Evolutionary conservation across 2,113 vertebrate species (phyloP).

Genomic region (Crotalus tigris): DNA sequence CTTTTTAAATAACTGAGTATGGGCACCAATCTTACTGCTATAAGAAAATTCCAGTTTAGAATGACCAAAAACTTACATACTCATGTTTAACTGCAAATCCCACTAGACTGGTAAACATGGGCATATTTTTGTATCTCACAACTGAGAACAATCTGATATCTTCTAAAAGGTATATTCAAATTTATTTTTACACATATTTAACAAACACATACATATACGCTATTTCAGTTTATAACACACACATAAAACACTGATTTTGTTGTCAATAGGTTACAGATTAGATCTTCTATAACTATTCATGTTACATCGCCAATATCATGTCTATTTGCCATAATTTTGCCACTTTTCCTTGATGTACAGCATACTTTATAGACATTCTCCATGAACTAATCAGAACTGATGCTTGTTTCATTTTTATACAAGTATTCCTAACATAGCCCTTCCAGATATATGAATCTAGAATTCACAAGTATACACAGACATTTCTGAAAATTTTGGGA

Average conservation of each 20-base stretch:
- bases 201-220: not conserved
- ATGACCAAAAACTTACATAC: not conserved
- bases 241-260: not conserved
- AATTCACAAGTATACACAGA: not conserved
- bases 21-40: too few relatives aligned
- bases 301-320: not conserved
- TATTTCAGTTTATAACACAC: not conserved
- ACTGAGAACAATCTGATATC: not conserved
- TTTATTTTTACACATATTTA: not conserved
- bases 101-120: not conserved
- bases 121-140: not conserved
- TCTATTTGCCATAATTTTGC: not conserved
- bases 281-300: not conserved
- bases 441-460: not conserved
- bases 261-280: not conserved
- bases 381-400: not conserved
- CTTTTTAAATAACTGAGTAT: too few relatives aligned
- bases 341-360: not conserved
- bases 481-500: not conserved
- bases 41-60: not conserved
- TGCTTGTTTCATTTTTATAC: not conserved
- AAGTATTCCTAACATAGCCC: not conserved
- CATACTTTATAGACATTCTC: not conserved
- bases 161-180: not conserved
- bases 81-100: not conserved